Conservation (phyloP, 1,140 invertebrate genomes). For the Laupala kohalensis region DNA sequence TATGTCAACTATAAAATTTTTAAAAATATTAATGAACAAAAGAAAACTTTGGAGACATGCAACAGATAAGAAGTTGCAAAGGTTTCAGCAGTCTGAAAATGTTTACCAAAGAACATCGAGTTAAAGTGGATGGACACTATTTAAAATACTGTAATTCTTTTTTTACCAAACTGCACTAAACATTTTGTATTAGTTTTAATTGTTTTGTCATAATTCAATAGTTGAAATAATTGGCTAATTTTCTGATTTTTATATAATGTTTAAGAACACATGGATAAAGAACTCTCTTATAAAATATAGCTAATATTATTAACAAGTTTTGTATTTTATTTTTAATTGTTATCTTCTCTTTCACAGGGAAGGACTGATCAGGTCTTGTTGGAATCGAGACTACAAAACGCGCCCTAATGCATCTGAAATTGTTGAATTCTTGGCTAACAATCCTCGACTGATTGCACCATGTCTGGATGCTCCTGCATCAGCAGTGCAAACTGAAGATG, state of each 20-base stretch:
- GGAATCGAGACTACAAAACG: slow-evolving; percentile 51
- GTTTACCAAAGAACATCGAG: no score
- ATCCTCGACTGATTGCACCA: slow-evolving; percentile 60
- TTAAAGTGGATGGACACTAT: no score
- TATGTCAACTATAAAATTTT: no score
- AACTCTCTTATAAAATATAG: no score
- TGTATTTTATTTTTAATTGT: background rate
- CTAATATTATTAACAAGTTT: background rate
- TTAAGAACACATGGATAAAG: background rate
- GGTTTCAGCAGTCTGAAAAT: no score
- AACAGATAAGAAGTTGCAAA: no score
- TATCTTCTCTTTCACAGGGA: slow-evolving; percentile 36
- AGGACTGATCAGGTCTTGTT: slow-evolving; percentile 60
- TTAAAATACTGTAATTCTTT: no score
- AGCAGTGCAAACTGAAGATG: slow-evolving; percentile 52
- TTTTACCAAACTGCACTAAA: no score
- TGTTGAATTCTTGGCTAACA: slow-evolving; percentile 61
- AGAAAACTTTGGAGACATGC: no score
- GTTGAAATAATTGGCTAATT: background rate
- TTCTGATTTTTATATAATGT: background rate
- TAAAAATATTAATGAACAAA: no score
- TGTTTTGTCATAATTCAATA: background rate
- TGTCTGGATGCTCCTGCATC: slow-evolving; percentile 63
- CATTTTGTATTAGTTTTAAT: no score
- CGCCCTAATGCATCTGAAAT: slow-evolving; percentile 63